These are phyloP conservation scores for Zophobas atratus DNA, from an alignment of 1,140 invertebrate species.

Conservation along the genomic window DNA sequence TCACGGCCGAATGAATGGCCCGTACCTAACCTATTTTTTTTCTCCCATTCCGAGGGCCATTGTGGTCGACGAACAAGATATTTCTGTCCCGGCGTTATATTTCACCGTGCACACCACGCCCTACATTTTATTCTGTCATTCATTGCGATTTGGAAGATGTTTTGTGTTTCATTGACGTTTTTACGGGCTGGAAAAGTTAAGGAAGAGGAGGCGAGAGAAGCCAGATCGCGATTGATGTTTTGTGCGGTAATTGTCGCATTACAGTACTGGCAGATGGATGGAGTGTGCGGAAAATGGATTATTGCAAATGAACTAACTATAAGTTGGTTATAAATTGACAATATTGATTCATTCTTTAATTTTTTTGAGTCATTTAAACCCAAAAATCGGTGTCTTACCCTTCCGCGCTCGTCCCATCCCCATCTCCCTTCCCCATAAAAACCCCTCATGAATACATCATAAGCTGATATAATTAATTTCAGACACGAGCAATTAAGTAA, in stretches of 20 bases:
- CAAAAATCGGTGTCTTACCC: no score
- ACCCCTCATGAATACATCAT: slow-evolving; percentile 49
- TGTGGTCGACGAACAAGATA: slow-evolving; percentile 65
- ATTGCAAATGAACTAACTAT: no score
- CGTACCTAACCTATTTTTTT: slow-evolving; percentile 62
- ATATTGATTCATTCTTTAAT: no score
- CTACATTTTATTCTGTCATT: slow-evolving; percentile 63
- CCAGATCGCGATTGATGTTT: no score
- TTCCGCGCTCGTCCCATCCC: neutral
- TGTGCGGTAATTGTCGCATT: no score
- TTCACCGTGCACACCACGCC: slow-evolving; percentile 63
- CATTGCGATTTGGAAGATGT: slow-evolving; percentile 58
- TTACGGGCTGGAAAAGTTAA: neutral
- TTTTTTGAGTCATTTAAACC: no score
- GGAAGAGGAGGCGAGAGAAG: neutral
- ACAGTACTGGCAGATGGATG: no score
- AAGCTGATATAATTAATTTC: slow-evolving; percentile 55
- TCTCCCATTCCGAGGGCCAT: slow-evolving; percentile 52
- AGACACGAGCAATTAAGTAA: slow-evolving; percentile 55
- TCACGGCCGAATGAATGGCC: slow-evolving; percentile 63
- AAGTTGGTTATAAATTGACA: no score
- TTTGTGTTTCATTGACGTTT: slow-evolving; percentile 63
- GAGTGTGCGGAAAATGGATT: no score
- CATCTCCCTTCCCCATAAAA: slow-evolving; percentile 21
- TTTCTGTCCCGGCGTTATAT: slow-evolving; percentile 64